Base-by-base conservation (phyloP, 2,797 vertebrate species). In the Liparis tanakae region DNA sequence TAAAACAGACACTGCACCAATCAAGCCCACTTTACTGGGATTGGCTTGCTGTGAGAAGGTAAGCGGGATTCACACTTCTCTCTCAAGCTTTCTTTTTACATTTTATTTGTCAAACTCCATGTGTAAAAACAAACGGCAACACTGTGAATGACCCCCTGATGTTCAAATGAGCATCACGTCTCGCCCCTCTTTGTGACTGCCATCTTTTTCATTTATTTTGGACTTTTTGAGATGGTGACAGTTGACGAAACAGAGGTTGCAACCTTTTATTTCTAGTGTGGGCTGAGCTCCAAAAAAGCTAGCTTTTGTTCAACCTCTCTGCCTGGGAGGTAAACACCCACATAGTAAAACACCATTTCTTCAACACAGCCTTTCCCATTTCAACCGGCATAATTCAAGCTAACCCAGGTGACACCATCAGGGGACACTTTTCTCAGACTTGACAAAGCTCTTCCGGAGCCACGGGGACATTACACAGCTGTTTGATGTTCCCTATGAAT, bases 131-230 rank as follows among this genome's bases (percentile, higher is more conserved):
- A n/a, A 5, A 10, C 6, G n/a, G 34, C 10, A 37, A 7, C n/a
- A 13, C 25, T 36, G 6, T 44, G 13, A 66, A 46, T 33, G 22
- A 9, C 56, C 44, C 55, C 4, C 15, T 15, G 3, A 10, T 20
- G 67, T 37, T 63, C 8, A 17, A 44, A 71, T 22, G 25, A 71
- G 51, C 15, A 43, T 71, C 58, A 13, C 10, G 13, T 50, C 67
- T 60, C 1, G 3, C 25, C 33, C 13, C 48, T 62, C 51, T 64
- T 34, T 48, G 20, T 57, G 61, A 57, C 41, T 56, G n/a, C 10
- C 30, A 56, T 53, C 61, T 51, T 64, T 64, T 46, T 36, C 3
- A 50, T 34, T 12, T 4, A n/a, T 57, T 33, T 41, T 10, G 1
- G 10, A 30, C 55, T 63, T 41, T 17, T 46, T 72, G 33, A 39